Percentiles rank a stretch among this genome's conserved stretches.
Evolutionary conservation across 2,888 invertebrate genomes (phyloP).

Genomic region (Protodeltote pygarga): DNA sequence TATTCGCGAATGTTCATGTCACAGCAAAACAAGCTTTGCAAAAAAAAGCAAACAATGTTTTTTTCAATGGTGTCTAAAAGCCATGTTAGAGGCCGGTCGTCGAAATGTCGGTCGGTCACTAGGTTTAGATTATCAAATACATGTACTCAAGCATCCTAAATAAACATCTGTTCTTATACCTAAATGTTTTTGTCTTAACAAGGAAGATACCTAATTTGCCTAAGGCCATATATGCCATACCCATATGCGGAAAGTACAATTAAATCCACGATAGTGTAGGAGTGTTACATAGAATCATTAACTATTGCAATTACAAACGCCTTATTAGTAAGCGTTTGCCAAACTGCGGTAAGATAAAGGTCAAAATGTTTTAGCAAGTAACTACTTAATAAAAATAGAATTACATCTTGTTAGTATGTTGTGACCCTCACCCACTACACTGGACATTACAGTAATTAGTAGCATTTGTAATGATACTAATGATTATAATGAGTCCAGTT

Average conservation of each 20-base stretch:
- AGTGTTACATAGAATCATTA: background rate
- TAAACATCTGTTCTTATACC: too few species aligned
- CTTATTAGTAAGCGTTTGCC: slow-evolving; percentile 10
- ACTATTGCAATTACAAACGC: slow-evolving; percentile 1
- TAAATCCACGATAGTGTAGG: background rate
- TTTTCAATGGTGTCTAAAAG: too few species aligned
- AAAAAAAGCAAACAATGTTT: too few species aligned
- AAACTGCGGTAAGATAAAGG: slow-evolving; percentile 22
- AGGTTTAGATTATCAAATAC: too few species aligned
- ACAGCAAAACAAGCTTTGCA: too few species aligned
- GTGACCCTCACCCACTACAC: slow-evolving; percentile 25
- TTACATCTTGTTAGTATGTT: slow-evolving; percentile 18
- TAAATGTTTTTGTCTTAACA: too few species aligned
- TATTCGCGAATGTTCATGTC: too few species aligned
- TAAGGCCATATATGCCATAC: background rate
- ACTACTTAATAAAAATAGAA: slow-evolving; percentile 20
- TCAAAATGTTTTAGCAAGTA: slow-evolving; percentile 11
- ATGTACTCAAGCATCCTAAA: too few species aligned
- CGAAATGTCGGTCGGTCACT: too few species aligned
- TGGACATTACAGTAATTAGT: slow-evolving; percentile 17
- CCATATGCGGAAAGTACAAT: background rate
- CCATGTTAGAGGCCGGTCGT: too few species aligned
- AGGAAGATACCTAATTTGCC: too few species aligned
- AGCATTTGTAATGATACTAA: slow-evolving; percentile 19
- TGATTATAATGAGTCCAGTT: background rate